Evolutionary conservation across 2,113 vertebrate species (phyloP), one percentile per base, ranked within the genome.

Genomic region (Microtus pennsylvanicus): DNA sequence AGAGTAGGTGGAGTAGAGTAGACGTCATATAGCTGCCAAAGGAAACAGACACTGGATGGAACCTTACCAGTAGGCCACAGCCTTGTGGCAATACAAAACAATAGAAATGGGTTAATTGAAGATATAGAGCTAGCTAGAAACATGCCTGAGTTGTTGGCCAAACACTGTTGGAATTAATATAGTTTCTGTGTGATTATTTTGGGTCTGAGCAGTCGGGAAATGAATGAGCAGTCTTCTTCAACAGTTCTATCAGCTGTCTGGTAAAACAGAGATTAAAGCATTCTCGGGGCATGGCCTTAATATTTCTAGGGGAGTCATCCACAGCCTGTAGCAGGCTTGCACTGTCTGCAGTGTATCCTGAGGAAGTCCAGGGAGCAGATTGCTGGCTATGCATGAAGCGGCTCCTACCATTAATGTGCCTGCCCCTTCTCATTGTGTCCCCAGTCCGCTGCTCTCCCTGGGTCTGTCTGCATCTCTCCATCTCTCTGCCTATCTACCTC

Each of bases 211-310:
- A 58, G 5, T 58, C 5, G 1, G 58, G 58, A 58, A 58, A 58
- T 5, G 5, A 21, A 21, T 58, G 58, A 58, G 58, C 19, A 21
- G 58, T 58, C 58, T 58, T 6, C 58, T 22, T 58, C 19, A 58
- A 58, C 58, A 58, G 19, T 58, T 58, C 58, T 58, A 35, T 52
- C 58, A 28, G 92, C 5, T 6, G 1, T 1, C 0, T 0, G 38
- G 21, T 47, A 33, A 0, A 7, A 38, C 77, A 92, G 61, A 95
- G 93, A 55, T 55, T 61, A 90, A 96, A 47, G 33, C n/a, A 58
- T 65, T n/a, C 47, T 87, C 89, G 63, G 69, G 50, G 42, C 67
- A 89, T 63, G 82, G 2, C 81, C 90, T 86, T 78, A 89, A 96
- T 61, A 67, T 82, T 83, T 63, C 81, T n/a, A 76, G 10, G 80